Conservation (phyloP, 1,140 invertebrate species). For the Nixonia krombeini region DNA sequence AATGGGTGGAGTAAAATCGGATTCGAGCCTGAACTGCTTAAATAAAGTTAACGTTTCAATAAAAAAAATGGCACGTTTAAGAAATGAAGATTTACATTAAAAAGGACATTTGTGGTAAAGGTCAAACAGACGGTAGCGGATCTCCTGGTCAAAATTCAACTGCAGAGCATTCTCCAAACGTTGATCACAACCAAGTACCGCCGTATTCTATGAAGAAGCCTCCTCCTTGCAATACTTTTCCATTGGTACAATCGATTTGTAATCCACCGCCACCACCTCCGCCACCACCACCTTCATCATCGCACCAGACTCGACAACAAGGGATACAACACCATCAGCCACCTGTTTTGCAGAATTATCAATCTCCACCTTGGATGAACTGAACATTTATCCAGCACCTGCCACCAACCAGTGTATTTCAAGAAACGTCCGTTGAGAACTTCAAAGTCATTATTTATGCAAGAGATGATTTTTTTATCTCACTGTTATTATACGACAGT, state of each 20-base stretch:
- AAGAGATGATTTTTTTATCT: not conserved
- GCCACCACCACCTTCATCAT: constrained; percentile 50
- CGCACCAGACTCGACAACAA: constrained; percentile 46
- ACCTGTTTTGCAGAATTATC: constrained; percentile 60
- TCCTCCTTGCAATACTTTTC: constrained; percentile 54
- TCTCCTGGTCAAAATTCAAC: constrained; percentile 51
- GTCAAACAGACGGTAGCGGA: constrained; percentile 52
- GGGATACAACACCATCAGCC: constrained; percentile 56
- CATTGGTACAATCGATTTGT: constrained; percentile 63
- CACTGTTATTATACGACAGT: not conserved
- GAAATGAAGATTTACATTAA: not conserved
- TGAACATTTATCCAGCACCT: constrained; percentile 19
- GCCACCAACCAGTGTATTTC: not conserved
- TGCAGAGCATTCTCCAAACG: constrained; percentile 53
- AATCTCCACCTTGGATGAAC: constrained; percentile 65
- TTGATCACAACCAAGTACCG: constrained; percentile 58
- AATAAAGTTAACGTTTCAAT: not conserved
- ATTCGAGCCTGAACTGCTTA: no score
- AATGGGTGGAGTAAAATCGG: no score
- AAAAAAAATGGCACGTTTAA: not conserved
- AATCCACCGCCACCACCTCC: constrained; percentile 60
- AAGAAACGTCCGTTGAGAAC: not conserved
- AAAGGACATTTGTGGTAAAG: constrained; percentile 25
- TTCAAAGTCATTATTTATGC: not conserved
- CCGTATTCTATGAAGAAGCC: constrained; percentile 58